Conservation (phyloP, 1,140 invertebrate species). For the Drosophila fuyamai region DNA sequence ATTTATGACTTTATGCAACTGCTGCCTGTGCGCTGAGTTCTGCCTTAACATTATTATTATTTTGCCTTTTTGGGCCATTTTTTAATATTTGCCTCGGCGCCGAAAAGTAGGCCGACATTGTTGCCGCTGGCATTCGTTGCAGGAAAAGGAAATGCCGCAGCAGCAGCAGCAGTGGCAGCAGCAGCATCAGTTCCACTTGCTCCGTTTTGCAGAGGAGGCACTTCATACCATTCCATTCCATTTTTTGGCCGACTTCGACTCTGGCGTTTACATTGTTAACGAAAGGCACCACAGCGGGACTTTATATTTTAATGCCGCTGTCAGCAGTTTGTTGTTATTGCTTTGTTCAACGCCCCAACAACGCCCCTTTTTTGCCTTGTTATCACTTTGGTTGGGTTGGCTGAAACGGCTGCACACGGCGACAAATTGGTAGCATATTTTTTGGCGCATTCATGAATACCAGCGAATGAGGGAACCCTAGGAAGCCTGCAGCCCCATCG, state of each 20-base stretch:
- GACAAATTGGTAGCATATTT: constrained; percentile 83
- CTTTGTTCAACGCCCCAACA: constrained; percentile 56
- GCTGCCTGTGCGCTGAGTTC: constrained; percentile 49
- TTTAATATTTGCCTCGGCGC: constrained; percentile 74
- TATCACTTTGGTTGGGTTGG: constrained; percentile 24
- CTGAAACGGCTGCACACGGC: constrained; percentile 61
- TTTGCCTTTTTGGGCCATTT: constrained; percentile 61
- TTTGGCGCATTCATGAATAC: constrained; percentile 79
- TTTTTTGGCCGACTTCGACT: constrained; percentile 68
- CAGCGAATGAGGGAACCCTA: constrained; percentile 11
- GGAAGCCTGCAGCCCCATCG: constrained; percentile 34
- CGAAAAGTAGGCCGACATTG: constrained; percentile 81
- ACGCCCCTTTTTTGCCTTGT: constrained; percentile 32
- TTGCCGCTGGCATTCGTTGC: constrained; percentile 75
- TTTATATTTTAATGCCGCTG: constrained; percentile 82
- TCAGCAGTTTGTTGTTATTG: constrained; percentile 82
- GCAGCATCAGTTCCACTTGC: constrained; percentile 28
- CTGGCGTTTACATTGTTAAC: constrained; percentile 79
- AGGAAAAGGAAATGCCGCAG: constrained; percentile 80
- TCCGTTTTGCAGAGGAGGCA: not conserved
- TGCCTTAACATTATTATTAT: constrained; percentile 63
- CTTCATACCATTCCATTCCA: constrained; percentile 6
- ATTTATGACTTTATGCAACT: constrained; percentile 83
- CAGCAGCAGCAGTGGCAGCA: constrained; percentile 38
- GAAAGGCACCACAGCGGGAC: constrained; percentile 69